These are phyloP conservation scores for Ophthalmolycus amberensis DNA, from an alignment of 2,113 vertebrate species.

Conservation along the genomic window DNA sequence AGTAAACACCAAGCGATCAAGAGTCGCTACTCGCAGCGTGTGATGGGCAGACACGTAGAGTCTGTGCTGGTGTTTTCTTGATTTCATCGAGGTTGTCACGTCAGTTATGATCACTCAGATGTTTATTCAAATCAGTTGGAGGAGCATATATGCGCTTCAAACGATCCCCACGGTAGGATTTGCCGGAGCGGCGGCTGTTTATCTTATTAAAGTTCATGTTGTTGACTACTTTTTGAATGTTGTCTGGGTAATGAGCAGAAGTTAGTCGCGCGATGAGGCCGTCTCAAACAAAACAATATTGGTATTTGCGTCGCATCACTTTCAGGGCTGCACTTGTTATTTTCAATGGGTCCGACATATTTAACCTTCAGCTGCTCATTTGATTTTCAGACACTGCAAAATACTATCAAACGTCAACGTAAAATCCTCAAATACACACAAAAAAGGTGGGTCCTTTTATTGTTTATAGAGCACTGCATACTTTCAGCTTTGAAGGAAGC, in stretches of 20 bases:
- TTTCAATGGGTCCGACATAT: neutral
- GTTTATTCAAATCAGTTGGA: neutral
- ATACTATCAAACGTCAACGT: neutral
- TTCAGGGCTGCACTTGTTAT: neutral
- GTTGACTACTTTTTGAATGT: neutral
- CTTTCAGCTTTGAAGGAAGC: neutral
- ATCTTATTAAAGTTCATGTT: neutral
- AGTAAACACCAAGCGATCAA: neutral
- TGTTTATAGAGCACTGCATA: neutral
- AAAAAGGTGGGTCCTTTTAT: neutral
- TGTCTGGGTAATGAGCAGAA: neutral
- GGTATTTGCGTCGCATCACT: neutral
- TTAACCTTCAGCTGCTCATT: constrained; percentile 5
- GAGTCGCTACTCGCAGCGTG: neutral
- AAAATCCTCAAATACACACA: neutral
- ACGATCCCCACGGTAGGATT: neutral
- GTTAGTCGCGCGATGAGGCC: neutral
- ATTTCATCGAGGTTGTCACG: neutral
- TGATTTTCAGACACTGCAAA: neutral
- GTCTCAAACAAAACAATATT: neutral
- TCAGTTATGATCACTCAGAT: neutral
- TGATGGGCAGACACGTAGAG: neutral
- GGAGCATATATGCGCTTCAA: neutral
- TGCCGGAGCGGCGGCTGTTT: neutral
- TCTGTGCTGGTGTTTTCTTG: neutral